phyloP scores from a whole-genome alignment of 2,888 invertebrate genomes.

The Germaria angustata region DNA sequence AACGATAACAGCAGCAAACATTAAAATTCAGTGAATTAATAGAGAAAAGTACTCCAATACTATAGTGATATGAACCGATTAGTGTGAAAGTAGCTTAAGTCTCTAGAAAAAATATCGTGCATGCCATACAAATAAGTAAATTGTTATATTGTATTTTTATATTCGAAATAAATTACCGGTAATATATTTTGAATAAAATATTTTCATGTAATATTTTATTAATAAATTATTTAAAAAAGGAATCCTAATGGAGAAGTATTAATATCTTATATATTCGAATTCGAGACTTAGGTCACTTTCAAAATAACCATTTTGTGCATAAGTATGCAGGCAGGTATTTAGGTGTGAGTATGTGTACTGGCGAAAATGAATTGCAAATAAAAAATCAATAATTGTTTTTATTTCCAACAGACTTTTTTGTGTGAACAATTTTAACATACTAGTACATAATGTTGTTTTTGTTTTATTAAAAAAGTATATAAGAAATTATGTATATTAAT shows the following conservation, averaged over 20 bases:
- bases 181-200: too few relatives aligned
- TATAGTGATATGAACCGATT: neutral
- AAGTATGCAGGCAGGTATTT: neutral
- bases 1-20: constrained; percentile 20
- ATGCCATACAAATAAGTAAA: neutral
- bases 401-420: constrained; percentile 24
- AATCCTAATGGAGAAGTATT: neutral
- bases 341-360: neutral
- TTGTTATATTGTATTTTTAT: too few relatives aligned
- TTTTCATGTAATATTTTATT: neutral
- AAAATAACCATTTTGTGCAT: neutral
- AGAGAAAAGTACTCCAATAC: neutral
- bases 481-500: neutral
- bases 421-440: neutral
- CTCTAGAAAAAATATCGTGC: neutral
- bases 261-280: too few relatives aligned
- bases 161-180: too few relatives aligned
- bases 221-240: neutral
- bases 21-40: constrained; percentile 40
- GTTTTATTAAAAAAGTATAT: neutral
- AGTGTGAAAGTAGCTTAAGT: neutral
- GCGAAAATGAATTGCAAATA: neutral
- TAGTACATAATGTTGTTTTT: neutral
- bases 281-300: neutral
- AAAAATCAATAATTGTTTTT: constrained; percentile 47